Evolutionary conservation across 2,797 vertebrate genomes (phyloP), one percentile per base, ranked within the genome.

Genomic region (Manis crassicaudata): DNA sequence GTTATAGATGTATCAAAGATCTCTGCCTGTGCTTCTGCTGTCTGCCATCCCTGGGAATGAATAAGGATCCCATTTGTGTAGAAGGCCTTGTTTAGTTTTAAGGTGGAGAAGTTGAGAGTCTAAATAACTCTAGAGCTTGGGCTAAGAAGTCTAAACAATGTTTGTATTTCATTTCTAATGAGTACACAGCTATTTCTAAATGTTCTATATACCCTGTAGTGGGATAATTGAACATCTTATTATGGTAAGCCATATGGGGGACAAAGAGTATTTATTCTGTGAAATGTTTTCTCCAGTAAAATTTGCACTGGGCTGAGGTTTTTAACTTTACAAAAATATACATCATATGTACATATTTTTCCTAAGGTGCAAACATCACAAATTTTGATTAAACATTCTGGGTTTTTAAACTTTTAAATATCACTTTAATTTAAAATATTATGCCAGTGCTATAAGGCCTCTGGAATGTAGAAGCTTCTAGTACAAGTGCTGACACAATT

Each of bases 181-280:
- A 80, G 67, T 62, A 63, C 32, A 5, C 37, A 54, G 79, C 82
- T 93, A 65, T 85, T 93, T 97, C 73, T 88, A 96, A 95, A 83
- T 91, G 67, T 27, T 96, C 63, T 90, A 40, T 63, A 79, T 75
- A 93, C 87, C 50, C n/a, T 95, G 37, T 43, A 52, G 46, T 89
- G 72, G 52, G 68, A 95, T 95, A 90, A 92, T 77, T 91, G 82
- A 89, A 96, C 85, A 93, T 96, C 70, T 92, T 96, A 96, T 94
- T 96, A 95, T 90, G 73, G 43, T 56, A 92, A 95, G 81, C 77
- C 46, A 50, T 95, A 79, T 93, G 50, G 62, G 54, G 43, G 58
- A 94, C 92, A 95, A 91, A 96, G 60, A 83, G 32, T 92, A 84
- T 96, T 92, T 95, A 96, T 91, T 96, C 91, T 89, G 86, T 72